Evolutionary conservation across 2,113 vertebrate genomes (phyloP).

Genomic region (Catharus fuscescens): DNA sequence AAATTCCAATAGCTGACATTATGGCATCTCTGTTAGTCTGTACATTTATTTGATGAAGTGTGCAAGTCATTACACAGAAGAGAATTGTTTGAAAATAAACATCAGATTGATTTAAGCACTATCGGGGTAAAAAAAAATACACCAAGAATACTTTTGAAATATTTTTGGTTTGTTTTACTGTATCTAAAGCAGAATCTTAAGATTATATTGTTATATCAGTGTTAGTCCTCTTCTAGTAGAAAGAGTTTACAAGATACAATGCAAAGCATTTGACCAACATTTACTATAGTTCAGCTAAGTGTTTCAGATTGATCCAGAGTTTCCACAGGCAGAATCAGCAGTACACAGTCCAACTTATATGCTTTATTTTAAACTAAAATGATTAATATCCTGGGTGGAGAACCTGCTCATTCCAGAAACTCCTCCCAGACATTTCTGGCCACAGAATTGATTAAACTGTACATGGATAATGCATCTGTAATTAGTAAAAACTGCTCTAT

Average conservation of each 20-base stretch:
- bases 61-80: background rate
- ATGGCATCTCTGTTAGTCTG: background rate
- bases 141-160: background rate
- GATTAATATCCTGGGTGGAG: background rate
- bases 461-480: background rate
- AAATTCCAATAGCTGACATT: constrained; percentile 14
- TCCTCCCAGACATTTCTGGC: background rate
- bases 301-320: background rate
- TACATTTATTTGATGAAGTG: background rate
- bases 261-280: background rate
- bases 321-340: background rate
- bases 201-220: background rate
- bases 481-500: background rate
- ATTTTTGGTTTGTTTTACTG: background rate
- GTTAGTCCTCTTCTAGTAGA: background rate
- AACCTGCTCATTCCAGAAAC: background rate
- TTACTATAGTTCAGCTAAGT: background rate
- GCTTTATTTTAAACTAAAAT: background rate
- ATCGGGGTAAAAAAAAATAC: background rate
- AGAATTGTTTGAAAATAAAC: background rate
- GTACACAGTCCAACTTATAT: background rate
- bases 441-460: background rate
- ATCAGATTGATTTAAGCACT: background rate
- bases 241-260: background rate
- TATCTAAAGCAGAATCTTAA: background rate